Percentiles rank a stretch among this genome's conserved stretches.
Conservation (phyloP, 2,888 invertebrate genomes). For the Cantharis rustica region DNA sequence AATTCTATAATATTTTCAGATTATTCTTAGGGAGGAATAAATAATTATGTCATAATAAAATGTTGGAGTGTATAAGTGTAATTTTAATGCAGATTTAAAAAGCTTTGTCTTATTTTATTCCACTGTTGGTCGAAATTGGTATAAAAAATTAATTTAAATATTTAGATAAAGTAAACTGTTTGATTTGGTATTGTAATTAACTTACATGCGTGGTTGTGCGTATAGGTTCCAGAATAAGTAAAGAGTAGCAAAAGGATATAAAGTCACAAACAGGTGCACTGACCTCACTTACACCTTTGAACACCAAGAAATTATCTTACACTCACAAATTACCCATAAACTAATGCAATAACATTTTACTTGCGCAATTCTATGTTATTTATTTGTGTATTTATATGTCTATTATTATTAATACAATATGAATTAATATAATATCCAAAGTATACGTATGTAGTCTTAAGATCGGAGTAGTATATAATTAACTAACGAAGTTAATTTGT, state of each 20-base stretch:
- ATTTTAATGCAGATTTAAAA: too few relatives aligned
- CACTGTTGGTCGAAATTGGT: neutral
- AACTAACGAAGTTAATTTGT: neutral
- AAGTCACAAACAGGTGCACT: conserved; percentile 1
- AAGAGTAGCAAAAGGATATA: neutral
- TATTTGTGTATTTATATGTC: neutral
- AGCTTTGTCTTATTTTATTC: neutral
- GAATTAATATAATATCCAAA: neutral
- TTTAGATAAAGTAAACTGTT: neutral
- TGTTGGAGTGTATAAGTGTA: too few relatives aligned
- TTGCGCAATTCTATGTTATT: neutral
- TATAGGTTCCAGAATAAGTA: neutral
- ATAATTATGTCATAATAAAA: too few relatives aligned
- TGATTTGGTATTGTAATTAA: neutral
- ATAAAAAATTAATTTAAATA: neutral
- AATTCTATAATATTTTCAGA: too few relatives aligned
- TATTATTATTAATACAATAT: neutral
- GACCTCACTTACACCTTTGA: conserved; percentile 3
- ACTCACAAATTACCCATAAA: neutral
- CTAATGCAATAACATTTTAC: neutral
- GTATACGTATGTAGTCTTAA: neutral
- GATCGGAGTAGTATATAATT: neutral
- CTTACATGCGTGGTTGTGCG: neutral
- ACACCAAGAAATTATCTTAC: neutral
- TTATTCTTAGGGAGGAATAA: too few relatives aligned